phyloP scores from a whole-genome alignment of 1,140 invertebrate genomes.

The Apolygus lucorum region DNA sequence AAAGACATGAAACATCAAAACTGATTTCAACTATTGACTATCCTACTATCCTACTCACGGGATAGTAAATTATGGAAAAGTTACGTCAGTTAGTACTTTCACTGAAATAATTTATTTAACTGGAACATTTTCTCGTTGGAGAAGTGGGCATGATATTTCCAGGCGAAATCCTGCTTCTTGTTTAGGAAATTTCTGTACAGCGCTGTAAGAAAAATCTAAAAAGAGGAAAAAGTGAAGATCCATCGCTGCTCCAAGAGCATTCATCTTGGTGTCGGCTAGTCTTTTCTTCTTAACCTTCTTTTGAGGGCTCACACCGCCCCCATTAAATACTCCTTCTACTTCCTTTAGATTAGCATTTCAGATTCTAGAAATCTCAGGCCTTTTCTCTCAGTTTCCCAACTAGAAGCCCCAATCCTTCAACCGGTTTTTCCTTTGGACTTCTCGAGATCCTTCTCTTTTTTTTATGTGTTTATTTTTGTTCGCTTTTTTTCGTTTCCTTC shows the following conservation, averaged over 20 bases:
- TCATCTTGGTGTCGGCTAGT: slow-evolving; percentile 10
- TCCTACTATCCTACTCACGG: too few species aligned
- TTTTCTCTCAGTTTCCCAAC: background rate
- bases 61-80: too few species aligned
- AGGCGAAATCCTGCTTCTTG: too few species aligned
- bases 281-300: slow-evolving; percentile 8
- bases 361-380: slow-evolving; percentile 4
- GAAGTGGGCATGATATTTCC: too few species aligned
- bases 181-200: too few species aligned
- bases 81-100: too few species aligned
- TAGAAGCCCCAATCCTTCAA: background rate
- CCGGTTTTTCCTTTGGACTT: background rate
- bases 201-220: background rate
- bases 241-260: slow-evolving; percentile 6
- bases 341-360: slow-evolving; percentile 13
- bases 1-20: too few species aligned
- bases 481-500: background rate
- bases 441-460: background rate
- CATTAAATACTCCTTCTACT: background rate
- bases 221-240: background rate
- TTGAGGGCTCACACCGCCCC: slow-evolving; percentile 1
- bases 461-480: background rate
- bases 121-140: too few species aligned
- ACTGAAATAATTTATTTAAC: too few species aligned
- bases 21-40: too few species aligned